phyloP scores from a whole-genome alignment of 2,888 invertebrate species.

The Spisula subtruncata region DNA sequence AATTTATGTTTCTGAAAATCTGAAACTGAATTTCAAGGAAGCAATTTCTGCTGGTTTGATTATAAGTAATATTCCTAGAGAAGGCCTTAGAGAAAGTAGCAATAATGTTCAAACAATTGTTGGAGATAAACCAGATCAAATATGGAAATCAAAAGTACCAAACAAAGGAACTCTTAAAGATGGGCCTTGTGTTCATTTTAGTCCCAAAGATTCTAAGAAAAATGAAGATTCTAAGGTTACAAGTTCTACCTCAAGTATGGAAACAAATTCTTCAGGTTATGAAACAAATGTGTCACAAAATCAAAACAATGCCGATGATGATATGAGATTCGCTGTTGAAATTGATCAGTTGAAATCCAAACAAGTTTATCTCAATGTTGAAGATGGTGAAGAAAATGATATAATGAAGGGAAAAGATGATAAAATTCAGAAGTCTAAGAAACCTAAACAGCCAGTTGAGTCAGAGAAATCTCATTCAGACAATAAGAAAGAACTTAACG shows the following conservation, averaged over 20 bases:
- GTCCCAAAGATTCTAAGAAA: conserved; percentile 39
- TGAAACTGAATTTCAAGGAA: conserved; percentile 79
- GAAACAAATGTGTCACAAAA: conserved; percentile 68
- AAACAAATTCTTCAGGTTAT: conserved; percentile 72
- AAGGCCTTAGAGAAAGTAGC: conserved; percentile 80
- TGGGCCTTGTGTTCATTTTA: conserved; percentile 40
- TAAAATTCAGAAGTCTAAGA: not conserved
- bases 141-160: conserved; percentile 51
- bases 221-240: conserved; percentile 53
- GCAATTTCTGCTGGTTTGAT: conserved; percentile 84
- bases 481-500: not conserved
- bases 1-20: conserved; percentile 75
- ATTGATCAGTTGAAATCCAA: conserved; percentile 60
- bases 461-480: not conserved
- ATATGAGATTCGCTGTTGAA: conserved; percentile 50
- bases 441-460: not conserved
- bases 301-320: conserved; percentile 56
- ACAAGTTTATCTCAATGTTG: conserved; percentile 35
- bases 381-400: conserved; percentile 12
- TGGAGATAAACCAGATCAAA: conserved; percentile 41
- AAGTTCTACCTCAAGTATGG: conserved; percentile 67
- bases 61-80: conserved; percentile 81
- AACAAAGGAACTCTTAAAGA: conserved; percentile 45
- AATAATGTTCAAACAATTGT: conserved; percentile 62
- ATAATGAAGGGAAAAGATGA: not conserved